A percentile compares a stretch with the other conserved stretches of the same genome.
Evolutionary conservation across 2,113 vertebrate species (phyloP).

Genomic region (Anseranas semipalmata): DNA sequence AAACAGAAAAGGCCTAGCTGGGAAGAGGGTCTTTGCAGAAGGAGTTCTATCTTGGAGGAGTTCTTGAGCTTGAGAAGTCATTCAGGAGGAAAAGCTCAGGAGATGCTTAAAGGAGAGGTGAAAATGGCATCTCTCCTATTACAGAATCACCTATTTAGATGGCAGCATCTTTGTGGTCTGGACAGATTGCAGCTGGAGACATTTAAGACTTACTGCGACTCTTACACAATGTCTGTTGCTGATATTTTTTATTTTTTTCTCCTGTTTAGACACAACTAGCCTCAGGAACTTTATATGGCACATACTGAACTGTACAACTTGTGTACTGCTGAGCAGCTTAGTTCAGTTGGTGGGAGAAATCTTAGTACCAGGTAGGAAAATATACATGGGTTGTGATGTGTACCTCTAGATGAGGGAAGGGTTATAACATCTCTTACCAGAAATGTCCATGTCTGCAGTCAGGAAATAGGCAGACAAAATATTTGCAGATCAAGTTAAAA

Average conservation of each 20-base stretch:
- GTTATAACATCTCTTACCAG: neutral
- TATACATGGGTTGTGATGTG: neutral
- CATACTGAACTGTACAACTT: neutral
- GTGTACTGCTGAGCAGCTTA: neutral
- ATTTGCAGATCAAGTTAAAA: constrained; percentile 48
- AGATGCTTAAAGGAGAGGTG: neutral
- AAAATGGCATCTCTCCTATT: neutral
- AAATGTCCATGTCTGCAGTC: neutral
- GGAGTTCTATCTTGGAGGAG: neutral
- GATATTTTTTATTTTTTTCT: neutral
- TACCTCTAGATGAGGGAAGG: neutral
- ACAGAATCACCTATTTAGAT: neutral
- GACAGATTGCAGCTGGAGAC: neutral
- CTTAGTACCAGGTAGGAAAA: neutral
- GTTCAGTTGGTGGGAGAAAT: neutral
- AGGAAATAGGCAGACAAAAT: constrained; percentile 45
- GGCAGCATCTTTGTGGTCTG: neutral
- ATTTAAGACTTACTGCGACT: neutral
- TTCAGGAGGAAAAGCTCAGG: neutral
- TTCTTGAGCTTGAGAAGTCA: neutral
- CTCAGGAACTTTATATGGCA: neutral
- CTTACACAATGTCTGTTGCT: neutral
- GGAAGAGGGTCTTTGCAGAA: neutral
- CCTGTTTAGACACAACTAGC: neutral
- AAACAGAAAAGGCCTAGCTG: neutral